Conservation (phyloP, 2,797 vertebrate species). For the Cyclopterus lumpus region DNA sequence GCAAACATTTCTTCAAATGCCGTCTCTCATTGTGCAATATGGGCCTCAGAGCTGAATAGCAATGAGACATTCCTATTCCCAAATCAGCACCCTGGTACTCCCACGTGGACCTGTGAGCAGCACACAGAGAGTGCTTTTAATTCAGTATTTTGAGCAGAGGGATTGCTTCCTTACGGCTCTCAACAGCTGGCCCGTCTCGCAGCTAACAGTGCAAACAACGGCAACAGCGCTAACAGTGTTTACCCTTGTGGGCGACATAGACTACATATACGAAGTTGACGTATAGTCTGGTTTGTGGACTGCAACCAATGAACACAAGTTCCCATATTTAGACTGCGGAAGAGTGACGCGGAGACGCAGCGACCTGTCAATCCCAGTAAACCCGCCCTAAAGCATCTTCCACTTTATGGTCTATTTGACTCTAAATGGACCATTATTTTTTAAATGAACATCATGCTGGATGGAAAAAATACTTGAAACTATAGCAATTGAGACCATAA, state of each 20-base stretch:
- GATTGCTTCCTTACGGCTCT: not conserved
- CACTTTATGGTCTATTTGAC: too few species aligned
- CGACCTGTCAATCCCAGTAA: too few species aligned
- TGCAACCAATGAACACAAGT: not conserved
- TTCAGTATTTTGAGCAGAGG: not conserved
- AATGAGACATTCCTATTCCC: slow-evolving; percentile 22
- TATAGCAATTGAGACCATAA: not conserved
- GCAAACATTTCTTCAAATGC: slow-evolving; percentile 34
- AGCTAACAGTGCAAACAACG: too few species aligned
- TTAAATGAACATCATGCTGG: not conserved
- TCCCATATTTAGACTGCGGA: not conserved
- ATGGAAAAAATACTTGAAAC: not conserved
- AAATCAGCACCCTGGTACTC: slow-evolving; percentile 23
- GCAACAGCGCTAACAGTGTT: too few species aligned
- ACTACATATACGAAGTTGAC: not conserved
- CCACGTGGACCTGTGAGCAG: slow-evolving; percentile 13
- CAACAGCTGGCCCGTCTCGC: not conserved
- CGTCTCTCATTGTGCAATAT: slow-evolving; percentile 1
- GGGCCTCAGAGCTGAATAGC: slow-evolving; percentile 19
- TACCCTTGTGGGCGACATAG: too few species aligned
- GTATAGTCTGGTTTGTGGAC: too few species aligned
- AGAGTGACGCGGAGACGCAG: too few species aligned
- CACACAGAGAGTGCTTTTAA: slow-evolving; percentile 8
- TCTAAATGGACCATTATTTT: too few species aligned
- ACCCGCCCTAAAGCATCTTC: too few species aligned